These are phyloP conservation scores for Paramormyrops hopkinsi DNA, from an alignment of 2,797 vertebrate genomes.

Conservation along the genomic window DNA sequence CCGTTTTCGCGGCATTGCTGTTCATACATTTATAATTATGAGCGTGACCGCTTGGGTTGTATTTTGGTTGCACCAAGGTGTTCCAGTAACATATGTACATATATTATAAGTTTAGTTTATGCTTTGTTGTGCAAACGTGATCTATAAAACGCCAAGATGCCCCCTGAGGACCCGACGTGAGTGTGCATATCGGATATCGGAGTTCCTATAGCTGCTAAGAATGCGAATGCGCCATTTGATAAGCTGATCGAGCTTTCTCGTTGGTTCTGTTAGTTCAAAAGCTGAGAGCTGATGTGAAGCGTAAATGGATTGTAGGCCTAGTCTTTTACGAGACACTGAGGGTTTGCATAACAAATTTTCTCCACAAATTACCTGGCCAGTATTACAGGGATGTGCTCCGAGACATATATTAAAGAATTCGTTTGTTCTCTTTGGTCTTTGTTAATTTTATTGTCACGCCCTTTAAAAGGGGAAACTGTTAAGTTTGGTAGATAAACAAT, in stretches of 20 bases:
- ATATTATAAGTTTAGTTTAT: background rate
- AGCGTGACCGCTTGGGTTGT: background rate
- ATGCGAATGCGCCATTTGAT: background rate
- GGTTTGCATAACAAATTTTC: background rate
- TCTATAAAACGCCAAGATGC: background rate
- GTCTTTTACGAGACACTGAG: background rate
- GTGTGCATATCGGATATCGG: background rate
- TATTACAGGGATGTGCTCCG: background rate
- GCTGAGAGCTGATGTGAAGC: background rate
- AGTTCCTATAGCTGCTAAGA: background rate
- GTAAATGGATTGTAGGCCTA: background rate
- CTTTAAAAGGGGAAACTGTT: background rate
- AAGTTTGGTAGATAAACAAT: background rate
- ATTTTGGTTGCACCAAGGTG: background rate
- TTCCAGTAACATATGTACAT: background rate
- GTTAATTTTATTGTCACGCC: slow-evolving; percentile 17
- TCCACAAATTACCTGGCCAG: background rate
- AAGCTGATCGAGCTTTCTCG: background rate
- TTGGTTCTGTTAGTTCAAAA: background rate
- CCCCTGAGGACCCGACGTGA: background rate
- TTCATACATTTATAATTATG: background rate
- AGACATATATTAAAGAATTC: background rate
- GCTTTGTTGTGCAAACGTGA: background rate
- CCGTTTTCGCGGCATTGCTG: background rate
- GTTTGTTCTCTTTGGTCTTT: background rate